Conservation (phyloP, 2,888 invertebrate species). For the Diaphora mendica region DNA sequence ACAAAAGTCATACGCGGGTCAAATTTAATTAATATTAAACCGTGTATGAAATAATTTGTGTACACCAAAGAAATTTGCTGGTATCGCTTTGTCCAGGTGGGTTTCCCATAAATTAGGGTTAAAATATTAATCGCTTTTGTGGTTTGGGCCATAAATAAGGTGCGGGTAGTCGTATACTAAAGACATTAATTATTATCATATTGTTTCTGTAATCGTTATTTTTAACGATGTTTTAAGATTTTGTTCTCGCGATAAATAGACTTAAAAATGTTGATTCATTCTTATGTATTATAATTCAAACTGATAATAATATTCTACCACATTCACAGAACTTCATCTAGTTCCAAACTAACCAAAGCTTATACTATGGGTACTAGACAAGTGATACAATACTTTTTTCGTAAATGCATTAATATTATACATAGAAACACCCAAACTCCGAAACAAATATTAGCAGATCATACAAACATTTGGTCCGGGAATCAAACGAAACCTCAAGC, state of each 20-base stretch:
- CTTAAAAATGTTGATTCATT: not conserved
- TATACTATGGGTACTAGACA: no score
- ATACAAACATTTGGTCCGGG: no score
- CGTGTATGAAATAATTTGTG: conserved; percentile 37
- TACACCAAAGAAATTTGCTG: conserved; percentile 28
- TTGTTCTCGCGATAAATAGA: not conserved
- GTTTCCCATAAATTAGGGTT: conserved; percentile 16
- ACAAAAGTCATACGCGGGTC: conserved; percentile 42
- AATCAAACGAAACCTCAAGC: no score
- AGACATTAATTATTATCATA: not conserved
- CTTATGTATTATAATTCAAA: not conserved
- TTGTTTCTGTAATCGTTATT: not conserved
- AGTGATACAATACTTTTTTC: no score
- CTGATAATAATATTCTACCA: no score
- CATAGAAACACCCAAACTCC: no score
- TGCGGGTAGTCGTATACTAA: not conserved
- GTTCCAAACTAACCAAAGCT: no score
- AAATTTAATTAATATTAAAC: conserved; percentile 43
- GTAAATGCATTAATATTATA: no score
- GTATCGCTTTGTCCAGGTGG: conserved; percentile 15
- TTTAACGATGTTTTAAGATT: not conserved
- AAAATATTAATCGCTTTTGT: conserved; percentile 17
- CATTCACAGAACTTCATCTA: no score
- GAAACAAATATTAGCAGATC: no score
- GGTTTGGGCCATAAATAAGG: conserved; percentile 10